Base-by-base conservation (phyloP, 2,888 invertebrate genomes). In the Lepidochitona cinerea region DNA sequence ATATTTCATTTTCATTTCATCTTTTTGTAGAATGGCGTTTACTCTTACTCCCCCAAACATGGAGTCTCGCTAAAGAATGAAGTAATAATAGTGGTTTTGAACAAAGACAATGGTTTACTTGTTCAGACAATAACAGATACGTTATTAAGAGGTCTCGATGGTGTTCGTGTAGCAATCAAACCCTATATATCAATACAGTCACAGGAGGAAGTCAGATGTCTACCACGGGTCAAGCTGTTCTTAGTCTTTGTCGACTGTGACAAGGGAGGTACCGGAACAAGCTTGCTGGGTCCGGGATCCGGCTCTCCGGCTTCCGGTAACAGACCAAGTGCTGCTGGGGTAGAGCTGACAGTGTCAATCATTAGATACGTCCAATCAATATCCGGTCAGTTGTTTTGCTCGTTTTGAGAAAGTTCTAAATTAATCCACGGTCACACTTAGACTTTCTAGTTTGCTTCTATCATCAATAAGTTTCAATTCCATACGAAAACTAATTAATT, bases 221-320 rank as follows among this genome's bases (percentile, higher is more conserved):
- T 84, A 52, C 87, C 87, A 18, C 80, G 81, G 41, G 83, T 84
- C 33, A 81, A 82, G 41, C 76, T 86, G 53, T 87, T 84, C 71
- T 75, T 86, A 41, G 79, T 86, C 3, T 75, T 87, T 18, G 80
- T 83, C 7, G 85, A 87, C 74, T 72, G 81, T 9, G 84, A 84
- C 67, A 79, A 77, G 4, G 70, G 78, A 37, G 77, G 79, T 12
- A 70, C 69, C n/a, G 14, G 36, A 14, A 64, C 64, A 2, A 37
- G 35, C 9, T 23, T 66, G 36, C 37, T 37, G 66, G 66, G 66
- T 3, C 37, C 66, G 1, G 41, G 41, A 14, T 36, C 66, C 1
- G 66, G 66, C 12, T 36, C 36, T 18, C 35, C 52, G 4, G 33
- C 52, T 18, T 26, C 49, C 26, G 64, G 41, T 12, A 49, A 41